Conservation (phyloP, 2,888 invertebrate genomes). For the Parnassius mnemosyne region DNA sequence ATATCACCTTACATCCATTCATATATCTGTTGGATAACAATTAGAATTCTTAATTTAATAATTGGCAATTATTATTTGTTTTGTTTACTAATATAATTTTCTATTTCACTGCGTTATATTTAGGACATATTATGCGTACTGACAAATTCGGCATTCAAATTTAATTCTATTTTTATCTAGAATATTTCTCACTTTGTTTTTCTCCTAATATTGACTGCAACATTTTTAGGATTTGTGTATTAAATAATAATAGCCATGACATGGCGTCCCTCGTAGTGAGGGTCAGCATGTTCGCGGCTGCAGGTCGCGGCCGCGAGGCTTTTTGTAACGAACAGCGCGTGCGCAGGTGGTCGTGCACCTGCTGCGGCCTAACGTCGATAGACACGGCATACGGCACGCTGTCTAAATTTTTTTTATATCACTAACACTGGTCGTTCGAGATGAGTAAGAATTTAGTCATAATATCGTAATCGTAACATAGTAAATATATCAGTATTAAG, state of each 20-base stretch:
- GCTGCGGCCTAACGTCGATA: conserved; percentile 62
- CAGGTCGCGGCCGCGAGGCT: conserved; percentile 43
- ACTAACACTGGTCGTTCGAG: not conserved
- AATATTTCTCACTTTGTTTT: not conserved
- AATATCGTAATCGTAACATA: too few relatives aligned
- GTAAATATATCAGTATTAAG: too few relatives aligned
- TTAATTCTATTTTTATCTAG: too few relatives aligned
- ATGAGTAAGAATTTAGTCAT: too few relatives aligned
- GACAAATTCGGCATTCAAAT: too few relatives aligned
- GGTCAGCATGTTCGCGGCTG: conserved; percentile 12
- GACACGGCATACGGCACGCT: conserved; percentile 46
- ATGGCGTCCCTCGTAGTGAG: conserved; percentile 14
- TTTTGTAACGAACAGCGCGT: conserved; percentile 73
- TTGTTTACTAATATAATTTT: too few relatives aligned
- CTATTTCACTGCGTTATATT: too few relatives aligned
- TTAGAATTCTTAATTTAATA: not conserved
- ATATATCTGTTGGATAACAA: conserved; percentile 9
- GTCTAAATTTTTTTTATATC: conserved; percentile 7
- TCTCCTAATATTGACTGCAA: not conserved
- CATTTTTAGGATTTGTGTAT: not conserved
- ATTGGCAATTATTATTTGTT: not conserved
- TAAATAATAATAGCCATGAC: conserved; percentile 16
- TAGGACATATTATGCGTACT: too few relatives aligned
- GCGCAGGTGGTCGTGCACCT: conserved; percentile 78
- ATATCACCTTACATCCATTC: conserved; percentile 23